phyloP scores from a whole-genome alignment of 1,140 invertebrate species.

The Nylanderia fulva region DNA sequence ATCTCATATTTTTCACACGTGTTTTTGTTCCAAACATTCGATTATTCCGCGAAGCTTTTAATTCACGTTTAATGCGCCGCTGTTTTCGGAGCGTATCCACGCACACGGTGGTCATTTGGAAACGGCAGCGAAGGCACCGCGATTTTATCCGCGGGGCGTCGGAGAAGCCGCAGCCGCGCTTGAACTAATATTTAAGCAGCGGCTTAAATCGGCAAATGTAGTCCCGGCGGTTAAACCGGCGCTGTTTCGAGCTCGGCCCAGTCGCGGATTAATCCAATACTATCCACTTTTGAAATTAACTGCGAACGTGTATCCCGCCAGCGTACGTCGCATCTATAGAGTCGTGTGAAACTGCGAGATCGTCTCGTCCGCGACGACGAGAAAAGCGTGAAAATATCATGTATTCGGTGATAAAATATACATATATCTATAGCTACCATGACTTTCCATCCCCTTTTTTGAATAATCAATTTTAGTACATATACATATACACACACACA shows the following conservation, averaged over 20 bases:
- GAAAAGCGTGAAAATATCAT: background rate
- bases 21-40: background rate
- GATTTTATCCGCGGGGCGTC: constrained; percentile 48
- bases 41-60: constrained; percentile 33
- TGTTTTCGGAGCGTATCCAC: constrained; percentile 24
- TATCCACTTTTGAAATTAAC: constrained; percentile 64
- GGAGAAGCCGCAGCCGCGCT: constrained; percentile 48
- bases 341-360: background rate
- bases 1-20: background rate
- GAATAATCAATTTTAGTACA: background rate
- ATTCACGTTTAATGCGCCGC: constrained; percentile 25
- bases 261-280: constrained; percentile 61
- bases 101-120: constrained; percentile 39
- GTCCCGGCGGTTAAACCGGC: constrained; percentile 51
- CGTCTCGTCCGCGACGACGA: background rate
- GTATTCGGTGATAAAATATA: background rate
- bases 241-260: constrained; percentile 43
- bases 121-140: constrained; percentile 34
- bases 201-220: constrained; percentile 70
- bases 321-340: constrained; percentile 6
- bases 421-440: background rate
- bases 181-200: constrained; percentile 68
- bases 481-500: too few species aligned
- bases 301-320: constrained; percentile 15
- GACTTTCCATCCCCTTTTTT: background rate